Base-by-base conservation (phyloP, 2,113 vertebrate genomes). In the Hymenochirus boettgeri region DNA sequence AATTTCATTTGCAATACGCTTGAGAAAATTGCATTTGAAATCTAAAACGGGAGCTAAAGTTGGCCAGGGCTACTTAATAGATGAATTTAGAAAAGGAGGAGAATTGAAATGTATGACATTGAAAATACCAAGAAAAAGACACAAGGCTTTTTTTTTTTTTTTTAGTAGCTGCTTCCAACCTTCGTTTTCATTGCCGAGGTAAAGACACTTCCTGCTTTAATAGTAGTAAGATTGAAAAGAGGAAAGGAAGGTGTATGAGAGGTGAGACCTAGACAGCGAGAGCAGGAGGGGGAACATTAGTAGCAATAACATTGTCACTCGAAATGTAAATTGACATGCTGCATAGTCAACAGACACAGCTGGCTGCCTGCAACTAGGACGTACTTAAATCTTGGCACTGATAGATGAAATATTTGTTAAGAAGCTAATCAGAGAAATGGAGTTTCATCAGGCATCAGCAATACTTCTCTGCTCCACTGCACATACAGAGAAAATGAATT, bases 101-200 rank as follows among this genome's bases (percentile, higher is more conserved):
- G 91, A 92, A 91, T 93, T 90, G 91, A 96, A 96, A 97, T 96
- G 90, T 90, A 92, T 93, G 91, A 90, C 93, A 93, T 94, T 95
- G 93, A 88, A 92, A 94, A 96, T 89, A 91, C 90, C 86, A 88
- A 74, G 81, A 81, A 76, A 87, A 79, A 80, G 73, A 71, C 71
- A 70, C 69, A 74, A 79, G 75, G 77, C 53, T 70, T 79, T 77
- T 71, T 77, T 75, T 76, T 69, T 75, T 73, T 67, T 76, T 45
- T 26, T 25, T 46, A 26, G 21, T 25, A 4, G 3, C 26, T 17
- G 42, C 39, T 65, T 37, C 6, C 48, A 54, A 63, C 26, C 62
- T 47, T 26, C 51, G 9, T 25, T 27, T 51, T 7, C 18, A 17
- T 29, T 12, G 9, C 17, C 19, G 9, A 37, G 24, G 60, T 15